Conservation (phyloP, 2,113 vertebrate genomes). For the Laterallus jamaicensis region DNA sequence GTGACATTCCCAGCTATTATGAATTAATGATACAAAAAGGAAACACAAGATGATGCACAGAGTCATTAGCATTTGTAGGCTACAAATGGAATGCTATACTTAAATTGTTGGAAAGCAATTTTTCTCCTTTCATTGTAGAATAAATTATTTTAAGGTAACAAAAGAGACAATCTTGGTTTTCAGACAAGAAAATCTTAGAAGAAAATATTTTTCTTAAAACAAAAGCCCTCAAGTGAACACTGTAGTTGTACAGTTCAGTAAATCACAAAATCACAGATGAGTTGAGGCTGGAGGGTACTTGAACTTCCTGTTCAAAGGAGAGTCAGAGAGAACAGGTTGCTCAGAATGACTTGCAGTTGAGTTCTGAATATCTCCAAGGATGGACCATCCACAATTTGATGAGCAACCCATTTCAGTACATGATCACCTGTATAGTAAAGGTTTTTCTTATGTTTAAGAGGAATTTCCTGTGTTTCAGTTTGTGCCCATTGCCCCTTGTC, state of each 20-base stretch:
- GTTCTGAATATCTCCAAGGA: not conserved
- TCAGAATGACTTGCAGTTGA: not conserved
- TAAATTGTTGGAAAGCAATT: constrained; percentile 1
- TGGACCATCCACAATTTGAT: not conserved
- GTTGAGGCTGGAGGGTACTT: not conserved
- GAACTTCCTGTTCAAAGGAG: not conserved
- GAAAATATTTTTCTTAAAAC: not conserved
- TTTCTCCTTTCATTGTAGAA: not conserved
- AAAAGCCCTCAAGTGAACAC: not conserved
- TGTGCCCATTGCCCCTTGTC: not conserved
- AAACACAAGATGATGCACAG: not conserved
- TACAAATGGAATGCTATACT: not conserved
- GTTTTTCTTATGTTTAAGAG: not conserved
- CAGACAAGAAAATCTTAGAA: constrained; percentile 1
- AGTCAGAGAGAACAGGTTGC: too few species aligned
- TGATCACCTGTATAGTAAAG: not conserved
- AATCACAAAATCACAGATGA: not conserved
- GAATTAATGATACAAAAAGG: constrained; percentile 17
- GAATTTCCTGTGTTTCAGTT: not conserved
- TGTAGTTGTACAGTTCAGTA: not conserved
- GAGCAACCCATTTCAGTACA: not conserved
- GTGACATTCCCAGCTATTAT: constrained; percentile 15
- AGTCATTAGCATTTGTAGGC: not conserved
- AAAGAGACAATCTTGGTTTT: not conserved
- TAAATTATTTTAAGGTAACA: not conserved